Base-by-base conservation (phyloP, 2,797 vertebrate species). In the Leptatherina wallacei region DNA sequence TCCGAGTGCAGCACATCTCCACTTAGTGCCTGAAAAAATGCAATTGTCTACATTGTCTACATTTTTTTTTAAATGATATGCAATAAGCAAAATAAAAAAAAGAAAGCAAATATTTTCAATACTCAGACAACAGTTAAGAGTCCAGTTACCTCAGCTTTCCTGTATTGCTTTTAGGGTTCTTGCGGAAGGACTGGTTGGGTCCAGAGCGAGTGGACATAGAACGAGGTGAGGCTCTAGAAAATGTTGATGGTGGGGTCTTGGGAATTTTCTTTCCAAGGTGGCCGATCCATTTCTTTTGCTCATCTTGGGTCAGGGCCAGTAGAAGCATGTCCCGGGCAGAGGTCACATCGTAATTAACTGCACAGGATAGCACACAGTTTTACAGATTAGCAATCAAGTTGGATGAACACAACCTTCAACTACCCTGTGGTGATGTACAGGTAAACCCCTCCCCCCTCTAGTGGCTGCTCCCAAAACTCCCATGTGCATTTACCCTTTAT, bases 201-300 rank as follows among this genome's bases (percentile, higher is more conserved):
- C 94, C 93, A 10, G 97, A 97, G 89, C 98, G 97, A 54, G 97
- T 96, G 86, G 98, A 99, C 93, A 97, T 91, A 5, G 95, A 95
- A 85, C 97, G 96, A 67, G 97, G 98, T 30, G 98, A 99, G 55
- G 96, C 95, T 88, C 98, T 95, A 63, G 96, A 95, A 91, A 99
- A 99, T 62, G 94, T 94, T 57, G 97, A 93, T 2, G 98, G 97
- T 20, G 98, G 97, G 6, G 96, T 98, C 89, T 99, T 99, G 29
- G 98, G 98, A 62, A 99, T 99, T 93, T 99, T 99, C 94, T 99
- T 99, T 90, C 98, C 96, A 75, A 99, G 96, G 90, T 99, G 98
- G 80, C 96, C 96, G 33, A 99, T 98, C 98, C 98, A 99, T 85
- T 98, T 99, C 92, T 99, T 99, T 93, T 99, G 98, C 89, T 99